Base-by-base conservation (phyloP, 2,797 vertebrate species). In the Australoheros facetus region DNA sequence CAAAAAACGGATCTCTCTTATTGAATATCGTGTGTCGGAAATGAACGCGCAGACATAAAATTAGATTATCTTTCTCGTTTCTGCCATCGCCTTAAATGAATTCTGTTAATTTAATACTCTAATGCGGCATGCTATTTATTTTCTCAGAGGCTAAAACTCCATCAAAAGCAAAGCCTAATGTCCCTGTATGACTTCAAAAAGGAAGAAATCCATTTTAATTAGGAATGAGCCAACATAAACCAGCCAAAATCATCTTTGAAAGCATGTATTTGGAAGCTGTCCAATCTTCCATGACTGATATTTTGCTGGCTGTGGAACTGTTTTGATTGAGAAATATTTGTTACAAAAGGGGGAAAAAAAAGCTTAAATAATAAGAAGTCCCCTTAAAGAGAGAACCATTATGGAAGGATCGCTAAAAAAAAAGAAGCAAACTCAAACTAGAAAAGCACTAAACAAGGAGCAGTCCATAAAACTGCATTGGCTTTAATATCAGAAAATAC, bases 1-100 rank as follows among this genome's bases (percentile, higher is more conserved):
- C 70, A 82, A 77, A 77, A 77, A 72, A 73, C 17, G 12, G 26
- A 51, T 4, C 39, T 19, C 59, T 71, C 58, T 81, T 78, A 88
- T 75, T 78, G 51, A 59, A 80, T 57, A 32, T 81, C 42, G 74
- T 30, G 39, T 9, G 4, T 34, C 81, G 57, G 10, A 54, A 37
- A 23, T 60, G 37, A 76, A 80, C 17, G 14, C 23, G 55, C 62
- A 76, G 48, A 84, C 56, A 3, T 21, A 17, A 71, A 64, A 74
- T 73, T 39, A 28, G 73, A 74, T 84, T 14, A 62, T 32, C 21
- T 4, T 58, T 81, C 55, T 74, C 11, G 39, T 60, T 54, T 56
- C 54, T 4, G 10, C 32, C 80, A 56, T 21, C 53, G 16, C 37
- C 48, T 71, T 88, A 48, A 76, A 73, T 81, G 48, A 2, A 79